These are phyloP conservation scores for Heloderma charlesbogerti DNA, from an alignment of 2,113 vertebrate species.

Conservation along the genomic window DNA sequence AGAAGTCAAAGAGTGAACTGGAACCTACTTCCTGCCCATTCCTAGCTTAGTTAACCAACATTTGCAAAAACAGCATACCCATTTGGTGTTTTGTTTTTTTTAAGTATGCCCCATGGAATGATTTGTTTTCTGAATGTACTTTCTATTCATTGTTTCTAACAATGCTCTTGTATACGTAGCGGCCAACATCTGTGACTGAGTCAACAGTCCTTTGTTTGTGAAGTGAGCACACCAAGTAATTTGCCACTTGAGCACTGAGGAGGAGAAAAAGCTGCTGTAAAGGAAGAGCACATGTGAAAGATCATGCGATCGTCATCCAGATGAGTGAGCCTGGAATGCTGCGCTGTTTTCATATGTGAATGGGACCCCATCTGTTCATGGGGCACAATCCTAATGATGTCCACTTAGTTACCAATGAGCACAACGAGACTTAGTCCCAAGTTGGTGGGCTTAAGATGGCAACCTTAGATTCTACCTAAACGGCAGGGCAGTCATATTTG, in stretches of 20 bases:
- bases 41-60: background rate
- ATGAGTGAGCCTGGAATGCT: background rate
- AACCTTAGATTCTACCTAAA: background rate
- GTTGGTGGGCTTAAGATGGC: background rate
- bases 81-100: too few relatives aligned
- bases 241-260: constrained; percentile 24
- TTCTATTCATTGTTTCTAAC: constrained; percentile 45
- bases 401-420: background rate
- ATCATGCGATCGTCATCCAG: background rate
- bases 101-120: background rate
- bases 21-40: too few relatives aligned
- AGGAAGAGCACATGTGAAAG: background rate
- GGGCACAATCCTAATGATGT: background rate
- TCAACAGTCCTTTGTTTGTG: background rate
- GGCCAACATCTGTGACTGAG: background rate
- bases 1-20: background rate
- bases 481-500: background rate
- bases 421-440: background rate
- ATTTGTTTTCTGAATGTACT: constrained; percentile 10
- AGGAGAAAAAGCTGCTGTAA: background rate
- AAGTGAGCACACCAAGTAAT: background rate
- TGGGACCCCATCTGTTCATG: background rate
- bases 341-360: background rate
- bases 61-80: constrained; percentile 5
- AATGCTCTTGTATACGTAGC: constrained; percentile 7